phyloP scores from a whole-genome alignment of 2,888 invertebrate genomes.

The Drosophila leonis region DNA sequence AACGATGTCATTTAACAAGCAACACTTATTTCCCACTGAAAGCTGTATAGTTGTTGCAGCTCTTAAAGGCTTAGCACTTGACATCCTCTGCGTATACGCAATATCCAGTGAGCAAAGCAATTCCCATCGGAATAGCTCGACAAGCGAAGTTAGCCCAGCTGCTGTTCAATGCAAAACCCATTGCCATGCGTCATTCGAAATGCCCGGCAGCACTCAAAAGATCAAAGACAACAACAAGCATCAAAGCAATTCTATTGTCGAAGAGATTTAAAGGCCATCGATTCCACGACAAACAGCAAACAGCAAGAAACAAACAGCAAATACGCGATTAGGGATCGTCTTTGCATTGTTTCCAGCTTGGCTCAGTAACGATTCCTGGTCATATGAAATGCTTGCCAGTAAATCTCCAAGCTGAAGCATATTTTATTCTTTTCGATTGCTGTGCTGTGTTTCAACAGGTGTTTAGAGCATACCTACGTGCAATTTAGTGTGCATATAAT shows the following conservation, averaged over 20 bases:
- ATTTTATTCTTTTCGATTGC: conserved; percentile 3
- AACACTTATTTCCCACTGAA: conserved; percentile 27
- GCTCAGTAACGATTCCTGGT: conserved; percentile 31
- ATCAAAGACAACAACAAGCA: conserved; percentile 29
- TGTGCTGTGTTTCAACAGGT: conserved; percentile 3
- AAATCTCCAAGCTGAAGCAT: conserved; percentile 34
- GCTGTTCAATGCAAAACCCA: conserved; percentile 50
- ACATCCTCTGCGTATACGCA: conserved; percentile 66
- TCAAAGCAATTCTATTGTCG: conserved; percentile 31
- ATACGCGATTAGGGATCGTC: conserved; percentile 75
- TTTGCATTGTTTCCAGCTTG: conserved; percentile 37
- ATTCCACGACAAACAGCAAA: conserved; percentile 45
- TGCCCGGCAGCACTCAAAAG: conserved; percentile 47
- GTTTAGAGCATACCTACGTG: background rate
- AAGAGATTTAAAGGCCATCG: conserved; percentile 34
- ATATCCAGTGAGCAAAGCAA: conserved; percentile 39
- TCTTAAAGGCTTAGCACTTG: conserved; percentile 8
- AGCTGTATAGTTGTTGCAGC: conserved; percentile 23
- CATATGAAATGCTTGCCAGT: conserved; percentile 29
- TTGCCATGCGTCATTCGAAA: conserved; percentile 70
- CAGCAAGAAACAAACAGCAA: conserved; percentile 35
- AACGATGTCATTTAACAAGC: conserved; percentile 40
- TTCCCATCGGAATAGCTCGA: conserved; percentile 38
- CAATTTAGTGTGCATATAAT: background rate
- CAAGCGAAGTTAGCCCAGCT: conserved; percentile 8